Evolutionary conservation across 1,140 invertebrate genomes (phyloP).

Genomic region (Globodera ellingtonae): DNA sequence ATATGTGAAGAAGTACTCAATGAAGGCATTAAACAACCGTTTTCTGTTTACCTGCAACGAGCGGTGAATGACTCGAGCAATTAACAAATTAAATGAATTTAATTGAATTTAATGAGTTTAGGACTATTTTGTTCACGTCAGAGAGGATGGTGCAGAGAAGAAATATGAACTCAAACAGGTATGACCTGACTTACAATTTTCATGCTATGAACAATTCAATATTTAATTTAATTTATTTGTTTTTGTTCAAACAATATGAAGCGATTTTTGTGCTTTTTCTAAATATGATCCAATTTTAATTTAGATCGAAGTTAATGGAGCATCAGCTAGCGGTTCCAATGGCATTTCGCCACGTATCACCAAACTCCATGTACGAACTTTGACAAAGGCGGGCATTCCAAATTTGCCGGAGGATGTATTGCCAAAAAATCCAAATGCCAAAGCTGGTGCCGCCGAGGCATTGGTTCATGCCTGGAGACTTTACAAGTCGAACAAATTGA

Average conservation of each 20-base stretch:
- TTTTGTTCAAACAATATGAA: too few relatives aligned
- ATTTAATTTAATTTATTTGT: too few relatives aligned
- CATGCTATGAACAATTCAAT: too few relatives aligned
- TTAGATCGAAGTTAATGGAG: slow-evolving; percentile 92
- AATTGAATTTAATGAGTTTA: not conserved
- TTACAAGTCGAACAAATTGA: not conserved
- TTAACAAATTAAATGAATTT: too few relatives aligned
- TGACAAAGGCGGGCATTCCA: slow-evolving; percentile 39
- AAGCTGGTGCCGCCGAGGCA: slow-evolving; percentile 49
- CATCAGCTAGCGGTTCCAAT: slow-evolving; percentile 84
- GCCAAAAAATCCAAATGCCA: slow-evolving; percentile 53
- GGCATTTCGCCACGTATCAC: slow-evolving; percentile 76
- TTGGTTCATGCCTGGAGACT: slow-evolving; percentile 54
- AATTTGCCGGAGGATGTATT: slow-evolving; percentile 29
- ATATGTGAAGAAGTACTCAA: slow-evolving; percentile 48
- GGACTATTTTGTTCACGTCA: slow-evolving; percentile 55
- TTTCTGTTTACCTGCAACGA: slow-evolving; percentile 57
- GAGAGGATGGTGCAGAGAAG: not conserved
- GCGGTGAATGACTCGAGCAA: slow-evolving; percentile 40
- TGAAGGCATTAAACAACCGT: slow-evolving; percentile 49
- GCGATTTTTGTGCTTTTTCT: too few relatives aligned
- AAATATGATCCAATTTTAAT: too few relatives aligned
- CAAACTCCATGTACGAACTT: slow-evolving; percentile 68
- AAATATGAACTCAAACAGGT: slow-evolving; percentile 58
- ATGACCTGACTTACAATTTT: not conserved